Evolutionary conservation across 2,888 invertebrate genomes (phyloP).

Genomic region (Lasioglossum lativentre): DNA sequence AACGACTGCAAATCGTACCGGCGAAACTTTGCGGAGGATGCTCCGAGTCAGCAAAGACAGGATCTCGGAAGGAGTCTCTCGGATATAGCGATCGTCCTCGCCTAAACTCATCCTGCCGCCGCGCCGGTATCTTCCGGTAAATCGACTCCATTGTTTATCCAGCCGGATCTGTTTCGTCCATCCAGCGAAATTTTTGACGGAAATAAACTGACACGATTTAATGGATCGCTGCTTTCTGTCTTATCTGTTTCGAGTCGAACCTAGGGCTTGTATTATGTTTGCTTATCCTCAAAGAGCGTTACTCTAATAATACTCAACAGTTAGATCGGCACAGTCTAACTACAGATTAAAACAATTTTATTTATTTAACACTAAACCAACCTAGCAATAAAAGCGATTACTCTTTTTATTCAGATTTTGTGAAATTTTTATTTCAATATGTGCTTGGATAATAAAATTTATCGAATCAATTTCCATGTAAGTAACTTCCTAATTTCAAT

Average conservation of each 20-base stretch:
- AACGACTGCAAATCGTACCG: slow-evolving; percentile 54
- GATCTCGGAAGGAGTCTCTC: slow-evolving; percentile 29
- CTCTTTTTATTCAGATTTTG: too few relatives aligned
- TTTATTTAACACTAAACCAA: too few relatives aligned
- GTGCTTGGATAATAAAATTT: too few relatives aligned
- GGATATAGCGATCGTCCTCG: slow-evolving; percentile 22
- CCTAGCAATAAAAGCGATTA: too few relatives aligned
- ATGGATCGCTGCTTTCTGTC: neutral
- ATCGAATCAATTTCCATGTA: too few relatives aligned
- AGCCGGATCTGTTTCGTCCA: slow-evolving; percentile 25
- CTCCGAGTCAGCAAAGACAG: slow-evolving; percentile 61
- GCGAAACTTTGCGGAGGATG: slow-evolving; percentile 55
- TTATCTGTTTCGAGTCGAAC: neutral
- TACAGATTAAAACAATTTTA: neutral
- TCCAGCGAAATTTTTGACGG: slow-evolving; percentile 20
- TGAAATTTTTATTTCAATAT: too few relatives aligned
- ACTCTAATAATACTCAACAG: neutral
- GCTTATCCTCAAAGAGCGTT: neutral
- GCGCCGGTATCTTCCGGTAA: neutral
- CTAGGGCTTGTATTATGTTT: neutral
- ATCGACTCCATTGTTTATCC: slow-evolving; percentile 56
- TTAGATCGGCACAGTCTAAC: too few relatives aligned
- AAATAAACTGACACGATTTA: neutral
- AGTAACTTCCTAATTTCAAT: too few relatives aligned
- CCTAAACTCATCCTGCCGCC: neutral